Base-by-base conservation (phyloP, 2,113 vertebrate species). In the Gnathochromis pfefferi region DNA sequence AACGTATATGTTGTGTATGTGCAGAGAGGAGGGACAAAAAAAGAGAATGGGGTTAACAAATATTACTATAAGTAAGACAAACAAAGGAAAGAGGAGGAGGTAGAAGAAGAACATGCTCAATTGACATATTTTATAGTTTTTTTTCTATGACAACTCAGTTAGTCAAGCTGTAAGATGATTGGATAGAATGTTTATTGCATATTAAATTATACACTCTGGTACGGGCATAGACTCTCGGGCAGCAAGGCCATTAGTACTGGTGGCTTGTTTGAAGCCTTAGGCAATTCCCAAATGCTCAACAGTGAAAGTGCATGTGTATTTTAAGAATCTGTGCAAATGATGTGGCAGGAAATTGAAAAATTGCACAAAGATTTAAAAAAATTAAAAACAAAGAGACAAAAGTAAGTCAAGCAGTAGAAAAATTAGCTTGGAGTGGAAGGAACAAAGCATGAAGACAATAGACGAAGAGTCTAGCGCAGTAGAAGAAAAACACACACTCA, bases 181-280 rank as follows among this genome's bases (percentile, higher is more conserved):
- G 58, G 31, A 11, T 35, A 40, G 42, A 84, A 57, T 49, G 82
- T 33, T 80, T 35, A 31, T 40, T 84, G 81, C 70, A 90, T 65
- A 81, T 65, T 82, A 40, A 58, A 90, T 65, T 51, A 45, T 78
- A 78, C 2, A 1, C 73, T 78, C 45, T 78, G 7, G 28, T 80
- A 90, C 7, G 10, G 10, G 11, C 53, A 79, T 23, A 82, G 31
- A 49, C 40, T 83, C 16, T 82, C 75, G 85, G 26, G 17, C 60
- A 89, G 87, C 31, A 49, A 33, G 38, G 40, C 87, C 86, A 87
- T 92, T 90, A 93, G 82, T 26, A 86, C 42, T 49, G 82, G 78
- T 82, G 81, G 57, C 82, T 83, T 40, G 70, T 87, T 88, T 80
- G 49, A 83, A 88, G 86, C 88, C 88, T 89, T 26, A 87, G 89